phyloP scores from a whole-genome alignment of 2,113 vertebrate species.

The Uria lomvia region DNA sequence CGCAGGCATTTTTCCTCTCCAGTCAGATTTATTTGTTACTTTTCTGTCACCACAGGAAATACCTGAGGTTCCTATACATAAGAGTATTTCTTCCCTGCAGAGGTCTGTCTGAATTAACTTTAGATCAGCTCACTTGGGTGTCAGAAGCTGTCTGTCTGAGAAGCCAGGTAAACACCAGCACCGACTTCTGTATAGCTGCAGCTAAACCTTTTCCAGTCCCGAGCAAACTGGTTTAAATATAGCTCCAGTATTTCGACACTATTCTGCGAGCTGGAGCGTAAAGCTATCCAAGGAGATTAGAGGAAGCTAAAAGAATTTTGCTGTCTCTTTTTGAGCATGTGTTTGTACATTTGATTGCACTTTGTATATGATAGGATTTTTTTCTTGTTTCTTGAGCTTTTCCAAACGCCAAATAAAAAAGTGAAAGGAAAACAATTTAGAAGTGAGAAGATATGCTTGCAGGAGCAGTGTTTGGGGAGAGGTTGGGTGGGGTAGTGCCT shows the following conservation, averaged over 20 bases:
- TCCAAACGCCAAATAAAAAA: neutral
- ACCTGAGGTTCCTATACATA: slow-evolving; percentile 30
- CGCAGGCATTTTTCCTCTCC: neutral
- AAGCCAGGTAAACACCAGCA: slow-evolving; percentile 41
- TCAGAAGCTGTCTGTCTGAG: slow-evolving; percentile 53
- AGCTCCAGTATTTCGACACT: neutral
- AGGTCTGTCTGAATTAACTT: slow-evolving; percentile 63
- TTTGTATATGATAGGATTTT: neutral
- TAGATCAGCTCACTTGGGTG: slow-evolving; percentile 62
- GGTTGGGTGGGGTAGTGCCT: neutral
- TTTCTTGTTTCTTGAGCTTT: slow-evolving; percentile 13
- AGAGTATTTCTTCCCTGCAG: slow-evolving; percentile 48
- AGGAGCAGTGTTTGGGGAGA: neutral
- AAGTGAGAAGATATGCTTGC: neutral
- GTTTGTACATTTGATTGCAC: slow-evolving; percentile 30
- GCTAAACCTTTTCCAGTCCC: slow-evolving; percentile 15
- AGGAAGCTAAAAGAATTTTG: slow-evolving; percentile 38
- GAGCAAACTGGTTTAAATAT: slow-evolving; percentile 26
- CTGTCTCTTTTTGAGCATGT: slow-evolving; percentile 8
- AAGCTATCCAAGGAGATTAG: slow-evolving; percentile 45
- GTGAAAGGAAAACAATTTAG: neutral
- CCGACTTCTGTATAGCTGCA: neutral
- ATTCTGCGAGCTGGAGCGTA: neutral
- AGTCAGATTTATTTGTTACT: slow-evolving; percentile 54
- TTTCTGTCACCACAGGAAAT: slow-evolving; percentile 44